phyloP scores from a whole-genome alignment of 2,888 invertebrate genomes.

The Gastrophysa polygoni region DNA sequence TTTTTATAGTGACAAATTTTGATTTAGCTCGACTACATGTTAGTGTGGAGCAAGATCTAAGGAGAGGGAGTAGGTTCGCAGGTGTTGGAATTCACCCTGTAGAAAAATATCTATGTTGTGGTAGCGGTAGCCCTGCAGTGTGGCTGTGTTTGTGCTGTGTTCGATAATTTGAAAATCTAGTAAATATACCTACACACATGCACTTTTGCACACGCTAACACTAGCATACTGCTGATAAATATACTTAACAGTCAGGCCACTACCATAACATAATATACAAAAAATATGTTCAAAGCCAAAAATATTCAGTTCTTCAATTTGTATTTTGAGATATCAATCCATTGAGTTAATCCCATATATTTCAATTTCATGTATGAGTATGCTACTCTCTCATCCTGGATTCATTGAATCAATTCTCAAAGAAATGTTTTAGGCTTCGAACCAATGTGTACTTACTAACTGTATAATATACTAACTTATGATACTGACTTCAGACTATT shows the following conservation, averaged over 20 bases:
- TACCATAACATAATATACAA: slow-evolving; percentile 53
- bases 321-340: no score
- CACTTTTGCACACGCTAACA: slow-evolving; percentile 54
- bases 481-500: no score
- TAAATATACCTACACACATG: slow-evolving; percentile 49
- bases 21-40: no score
- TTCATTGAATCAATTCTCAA: no score
- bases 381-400: no score
- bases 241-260: slow-evolving; percentile 50
- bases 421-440: background rate
- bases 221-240: slow-evolving; percentile 52
- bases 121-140: slow-evolving; percentile 61
- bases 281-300: slow-evolving; percentile 6
- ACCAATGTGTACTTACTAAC: background rate
- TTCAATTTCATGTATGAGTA: no score
- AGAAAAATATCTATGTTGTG: slow-evolving; percentile 54
- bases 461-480: background rate
- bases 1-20: no score
- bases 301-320: background rate
- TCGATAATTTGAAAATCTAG: slow-evolving; percentile 43
- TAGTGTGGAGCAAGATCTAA: no score
- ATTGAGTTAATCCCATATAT: no score
- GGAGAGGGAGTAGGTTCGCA: no score
- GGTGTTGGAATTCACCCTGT: slow-evolving; percentile 20
- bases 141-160: slow-evolving; percentile 60